Evolutionary conservation across 2,797 vertebrate genomes (phyloP).

Genomic region (Amphiprion clarkii): DNA sequence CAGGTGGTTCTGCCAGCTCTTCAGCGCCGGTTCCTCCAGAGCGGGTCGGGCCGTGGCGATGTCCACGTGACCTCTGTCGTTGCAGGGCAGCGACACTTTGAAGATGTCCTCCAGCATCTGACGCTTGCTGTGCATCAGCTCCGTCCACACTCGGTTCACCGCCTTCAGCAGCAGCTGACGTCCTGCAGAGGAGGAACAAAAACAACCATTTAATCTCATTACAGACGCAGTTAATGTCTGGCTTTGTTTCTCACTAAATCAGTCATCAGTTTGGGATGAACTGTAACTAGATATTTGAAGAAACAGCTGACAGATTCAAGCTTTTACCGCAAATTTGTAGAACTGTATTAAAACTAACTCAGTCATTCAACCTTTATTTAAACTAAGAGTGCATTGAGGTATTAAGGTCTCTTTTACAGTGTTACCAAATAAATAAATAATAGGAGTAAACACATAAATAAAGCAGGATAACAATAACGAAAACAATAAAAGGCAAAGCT

Average conservation of each 20-base stretch:
- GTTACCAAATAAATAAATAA: no score
- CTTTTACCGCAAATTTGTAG: no score
- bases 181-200: constrained; percentile 77
- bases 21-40: constrained; percentile 94
- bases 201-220: neutral
- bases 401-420: no score
- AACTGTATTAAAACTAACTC: no score
- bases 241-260: neutral
- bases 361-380: no score
- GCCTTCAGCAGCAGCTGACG: constrained; percentile 98
- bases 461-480: no score
- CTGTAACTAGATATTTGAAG: neutral
- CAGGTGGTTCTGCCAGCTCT: constrained; percentile 98
- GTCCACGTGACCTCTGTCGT: constrained; percentile 96
- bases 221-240: neutral
- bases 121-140: constrained; percentile 97
- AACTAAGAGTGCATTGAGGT: no score
- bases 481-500: no score
- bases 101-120: constrained; percentile 97
- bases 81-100: constrained; percentile 95
- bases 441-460: no score
- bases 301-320: neutral
- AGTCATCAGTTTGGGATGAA: neutral
- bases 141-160: constrained; percentile 98
- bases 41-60: constrained; percentile 90